phyloP scores from a whole-genome alignment of 2,113 vertebrate species.

The Acrocephalus kingi region DNA sequence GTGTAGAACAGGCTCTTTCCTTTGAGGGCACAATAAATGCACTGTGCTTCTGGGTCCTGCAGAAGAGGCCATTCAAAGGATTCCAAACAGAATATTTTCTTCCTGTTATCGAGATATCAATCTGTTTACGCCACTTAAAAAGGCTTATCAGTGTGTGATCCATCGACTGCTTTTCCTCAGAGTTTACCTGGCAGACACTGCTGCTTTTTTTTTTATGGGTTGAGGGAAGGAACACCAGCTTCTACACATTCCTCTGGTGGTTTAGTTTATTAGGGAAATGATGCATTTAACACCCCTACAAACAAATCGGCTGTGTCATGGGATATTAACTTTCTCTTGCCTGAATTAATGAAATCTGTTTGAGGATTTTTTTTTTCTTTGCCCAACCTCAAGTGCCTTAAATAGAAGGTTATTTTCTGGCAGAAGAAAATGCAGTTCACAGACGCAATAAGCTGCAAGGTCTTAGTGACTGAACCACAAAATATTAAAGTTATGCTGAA shows the following conservation, averaged over 20 bases:
- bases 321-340: slow-evolving; percentile 66
- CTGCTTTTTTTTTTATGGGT: slow-evolving; percentile 11
- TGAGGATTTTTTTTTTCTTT: neutral
- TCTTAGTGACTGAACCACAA: slow-evolving; percentile 54
- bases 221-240: slow-evolving; percentile 39
- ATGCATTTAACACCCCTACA: slow-evolving; percentile 63
- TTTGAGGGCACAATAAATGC: neutral
- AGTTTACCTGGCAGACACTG: slow-evolving; percentile 37
- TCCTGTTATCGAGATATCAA: neutral
- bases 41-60: neutral
- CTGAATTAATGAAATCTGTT: slow-evolving; percentile 65
- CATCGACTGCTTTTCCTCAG: neutral
- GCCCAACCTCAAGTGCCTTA: slow-evolving; percentile 39
- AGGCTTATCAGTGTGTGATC: neutral
- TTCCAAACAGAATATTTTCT: neutral
- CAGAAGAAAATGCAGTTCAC: slow-evolving; percentile 47
- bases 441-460: slow-evolving; percentile 14
- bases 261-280: slow-evolving; percentile 66
- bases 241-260: slow-evolving; percentile 42
- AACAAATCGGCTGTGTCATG: slow-evolving; percentile 67
- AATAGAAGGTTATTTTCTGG: slow-evolving; percentile 57
- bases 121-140: neutral
- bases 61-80: neutral
- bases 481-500: slow-evolving; percentile 51
- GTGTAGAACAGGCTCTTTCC: neutral